Conservation (phyloP, 1,140 invertebrate genomes). For the Drosophila asahinai region DNA sequence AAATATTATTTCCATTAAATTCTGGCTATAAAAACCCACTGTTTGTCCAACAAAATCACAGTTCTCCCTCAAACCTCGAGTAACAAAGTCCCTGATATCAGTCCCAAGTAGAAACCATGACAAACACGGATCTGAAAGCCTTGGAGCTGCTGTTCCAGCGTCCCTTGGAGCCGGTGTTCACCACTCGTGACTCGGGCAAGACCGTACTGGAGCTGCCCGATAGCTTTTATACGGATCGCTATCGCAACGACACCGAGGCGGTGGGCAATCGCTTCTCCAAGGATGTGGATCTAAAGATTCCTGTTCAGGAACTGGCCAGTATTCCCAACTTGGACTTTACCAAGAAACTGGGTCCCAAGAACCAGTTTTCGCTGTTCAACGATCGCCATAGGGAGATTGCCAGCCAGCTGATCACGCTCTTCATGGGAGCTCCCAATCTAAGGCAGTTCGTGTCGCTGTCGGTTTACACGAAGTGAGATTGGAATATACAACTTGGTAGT, state of each 20-base stretch:
- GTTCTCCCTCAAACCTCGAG: not conserved
- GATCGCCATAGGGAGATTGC: slow-evolving; percentile 87
- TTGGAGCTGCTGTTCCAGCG: slow-evolving; percentile 88
- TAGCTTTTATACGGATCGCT: slow-evolving; percentile 80
- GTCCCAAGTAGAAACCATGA: slow-evolving; percentile 17
- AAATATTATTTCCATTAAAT: not conserved
- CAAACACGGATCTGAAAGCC: slow-evolving; percentile 72
- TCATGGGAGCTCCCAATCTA: slow-evolving; percentile 82
- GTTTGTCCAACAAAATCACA: not conserved
- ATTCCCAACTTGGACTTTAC: slow-evolving; percentile 74
- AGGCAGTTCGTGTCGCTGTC: slow-evolving; percentile 71
- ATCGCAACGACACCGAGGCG: slow-evolving; percentile 70
- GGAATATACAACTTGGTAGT: no score
- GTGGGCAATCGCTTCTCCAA: slow-evolving; percentile 86
- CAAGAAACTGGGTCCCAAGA: slow-evolving; percentile 46
- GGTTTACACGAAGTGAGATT: slow-evolving; percentile 74
- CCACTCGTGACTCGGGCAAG: slow-evolving; percentile 87
- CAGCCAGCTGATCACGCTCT: slow-evolving; percentile 86
- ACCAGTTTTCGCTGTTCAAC: slow-evolving; percentile 87
- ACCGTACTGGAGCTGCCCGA: slow-evolving; percentile 88
- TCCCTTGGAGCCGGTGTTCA: slow-evolving; percentile 88
- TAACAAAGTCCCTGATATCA: slow-evolving; percentile 1
- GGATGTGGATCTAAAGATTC: slow-evolving; percentile 84
- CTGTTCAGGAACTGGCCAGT: slow-evolving; percentile 85
- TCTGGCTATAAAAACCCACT: slow-evolving; percentile 14